Evolutionary conservation across 2,888 invertebrate species (phyloP).

Genomic region (Graphium colonna): DNA sequence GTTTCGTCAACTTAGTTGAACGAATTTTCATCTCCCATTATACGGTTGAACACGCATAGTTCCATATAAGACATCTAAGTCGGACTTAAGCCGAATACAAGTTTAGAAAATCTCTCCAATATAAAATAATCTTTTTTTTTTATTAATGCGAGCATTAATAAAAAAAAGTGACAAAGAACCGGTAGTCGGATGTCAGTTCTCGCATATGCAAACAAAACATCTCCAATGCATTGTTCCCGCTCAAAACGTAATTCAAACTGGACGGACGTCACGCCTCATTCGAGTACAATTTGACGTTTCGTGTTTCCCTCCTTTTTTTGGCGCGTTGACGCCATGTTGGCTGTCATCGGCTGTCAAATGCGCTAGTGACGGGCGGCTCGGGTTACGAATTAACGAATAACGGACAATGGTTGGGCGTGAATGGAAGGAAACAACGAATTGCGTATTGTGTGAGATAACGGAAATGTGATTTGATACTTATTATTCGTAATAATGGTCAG

Average conservation of each 20-base stretch:
- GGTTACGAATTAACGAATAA: constrained; percentile 28
- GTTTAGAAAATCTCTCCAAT: no score
- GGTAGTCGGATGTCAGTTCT: neutral
- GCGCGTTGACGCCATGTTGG: constrained; percentile 23
- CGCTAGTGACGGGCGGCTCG: constrained; percentile 31
- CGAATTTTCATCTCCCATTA: no score
- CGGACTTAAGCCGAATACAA: no score
- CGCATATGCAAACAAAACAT: neutral
- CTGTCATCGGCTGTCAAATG: constrained; percentile 27
- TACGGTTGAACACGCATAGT: no score
- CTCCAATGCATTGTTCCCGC: constrained; percentile 9
- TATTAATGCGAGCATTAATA: no score
- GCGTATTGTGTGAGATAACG: constrained; percentile 1
- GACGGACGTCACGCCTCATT: constrained; percentile 23
- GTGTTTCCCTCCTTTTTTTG: constrained; percentile 27
- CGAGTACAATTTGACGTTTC: constrained; percentile 28
- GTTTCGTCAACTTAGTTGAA: no score
- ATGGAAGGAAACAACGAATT: neutral
- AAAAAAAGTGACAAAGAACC: neutral
- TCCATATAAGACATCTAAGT: no score
- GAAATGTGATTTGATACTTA: neutral
- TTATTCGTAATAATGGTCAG: neutral
- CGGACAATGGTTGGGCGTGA: constrained; percentile 12
- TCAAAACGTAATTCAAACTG: constrained; percentile 16
- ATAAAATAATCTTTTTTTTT: no score